A percentile compares a stretch with the other conserved stretches of the same genome.
Conservation (phyloP, 2,113 vertebrate genomes). For the Narcine bancroftii region DNA sequence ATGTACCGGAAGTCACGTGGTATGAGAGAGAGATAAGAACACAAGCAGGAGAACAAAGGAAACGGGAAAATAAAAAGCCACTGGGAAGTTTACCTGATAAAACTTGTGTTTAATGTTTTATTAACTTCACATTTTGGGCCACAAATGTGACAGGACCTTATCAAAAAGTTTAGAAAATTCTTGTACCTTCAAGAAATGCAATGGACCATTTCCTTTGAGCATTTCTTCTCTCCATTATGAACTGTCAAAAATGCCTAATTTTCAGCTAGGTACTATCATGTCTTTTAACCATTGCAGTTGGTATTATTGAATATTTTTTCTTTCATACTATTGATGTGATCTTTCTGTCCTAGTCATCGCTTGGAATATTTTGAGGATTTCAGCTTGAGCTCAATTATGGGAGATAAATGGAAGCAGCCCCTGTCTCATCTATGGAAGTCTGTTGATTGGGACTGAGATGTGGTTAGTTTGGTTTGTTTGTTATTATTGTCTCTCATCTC, state of each 20-base stretch:
- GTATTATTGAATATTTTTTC: not conserved
- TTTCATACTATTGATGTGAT: slow-evolving; percentile 37
- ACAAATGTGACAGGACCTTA: too few species aligned
- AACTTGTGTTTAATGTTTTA: too few species aligned
- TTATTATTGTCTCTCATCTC: not conserved
- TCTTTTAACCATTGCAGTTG: not conserved
- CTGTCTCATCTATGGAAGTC: slow-evolving; percentile 52
- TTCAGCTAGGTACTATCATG: not conserved
- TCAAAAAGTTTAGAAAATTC: not conserved
- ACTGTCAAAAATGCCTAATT: not conserved
- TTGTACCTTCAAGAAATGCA: not conserved
- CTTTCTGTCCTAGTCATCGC: slow-evolving; percentile 45
- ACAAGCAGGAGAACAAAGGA: too few species aligned
- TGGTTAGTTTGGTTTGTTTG: not conserved
- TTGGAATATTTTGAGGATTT: slow-evolving; percentile 63
- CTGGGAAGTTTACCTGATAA: too few species aligned
- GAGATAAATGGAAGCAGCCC: slow-evolving; percentile 57
- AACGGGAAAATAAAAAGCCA: too few species aligned
- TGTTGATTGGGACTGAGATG: not conserved
- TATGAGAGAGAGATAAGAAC: too few species aligned
- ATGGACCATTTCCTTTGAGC: not conserved
- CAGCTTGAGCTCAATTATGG: slow-evolving; percentile 60
- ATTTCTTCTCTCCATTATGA: not conserved
- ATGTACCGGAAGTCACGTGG: too few species aligned
- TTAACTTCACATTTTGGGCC: too few species aligned